phyloP scores from a whole-genome alignment of 2,888 invertebrate genomes.

The Eugnorisma glareosa region DNA sequence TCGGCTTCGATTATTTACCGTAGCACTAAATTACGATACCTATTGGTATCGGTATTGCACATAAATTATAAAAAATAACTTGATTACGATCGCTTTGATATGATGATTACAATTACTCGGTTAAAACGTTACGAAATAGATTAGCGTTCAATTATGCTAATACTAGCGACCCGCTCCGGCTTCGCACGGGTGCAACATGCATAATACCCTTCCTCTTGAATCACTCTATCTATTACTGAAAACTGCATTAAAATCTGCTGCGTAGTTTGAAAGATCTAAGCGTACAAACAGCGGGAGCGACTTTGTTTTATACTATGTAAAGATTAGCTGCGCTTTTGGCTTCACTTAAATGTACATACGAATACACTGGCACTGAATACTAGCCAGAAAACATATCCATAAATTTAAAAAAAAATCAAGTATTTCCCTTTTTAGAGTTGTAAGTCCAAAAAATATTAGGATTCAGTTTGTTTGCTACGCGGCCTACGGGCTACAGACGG shows the following conservation, averaged over 20 bases:
- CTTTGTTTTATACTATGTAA: no score
- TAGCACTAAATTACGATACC: slow-evolving; percentile 13
- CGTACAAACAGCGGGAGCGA: no score
- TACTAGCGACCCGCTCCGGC: no score
- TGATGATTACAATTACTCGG: background rate
- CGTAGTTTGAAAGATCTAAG: no score
- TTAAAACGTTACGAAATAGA: background rate
- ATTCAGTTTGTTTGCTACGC: slow-evolving; percentile 25
- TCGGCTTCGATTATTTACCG: slow-evolving; percentile 33
- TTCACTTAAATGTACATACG: background rate
- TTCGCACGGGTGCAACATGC: no score
- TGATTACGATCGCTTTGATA: slow-evolving; percentile 26
- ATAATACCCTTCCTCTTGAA: no score
- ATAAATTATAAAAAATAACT: slow-evolving; percentile 22
- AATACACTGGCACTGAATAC: background rate
- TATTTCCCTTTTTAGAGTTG: background rate
- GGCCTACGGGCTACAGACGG: slow-evolving; percentile 24
- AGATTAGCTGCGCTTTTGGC: background rate
- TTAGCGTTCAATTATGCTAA: slow-evolving; percentile 3
- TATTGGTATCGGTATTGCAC: slow-evolving; percentile 25
- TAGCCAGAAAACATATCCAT: background rate
- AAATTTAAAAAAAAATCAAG: background rate
- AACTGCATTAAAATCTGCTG: no score
- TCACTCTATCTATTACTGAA: no score
- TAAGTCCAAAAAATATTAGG: background rate